Conservation (phyloP, 2,888 invertebrate species). For the Anthoptus insignis region DNA sequence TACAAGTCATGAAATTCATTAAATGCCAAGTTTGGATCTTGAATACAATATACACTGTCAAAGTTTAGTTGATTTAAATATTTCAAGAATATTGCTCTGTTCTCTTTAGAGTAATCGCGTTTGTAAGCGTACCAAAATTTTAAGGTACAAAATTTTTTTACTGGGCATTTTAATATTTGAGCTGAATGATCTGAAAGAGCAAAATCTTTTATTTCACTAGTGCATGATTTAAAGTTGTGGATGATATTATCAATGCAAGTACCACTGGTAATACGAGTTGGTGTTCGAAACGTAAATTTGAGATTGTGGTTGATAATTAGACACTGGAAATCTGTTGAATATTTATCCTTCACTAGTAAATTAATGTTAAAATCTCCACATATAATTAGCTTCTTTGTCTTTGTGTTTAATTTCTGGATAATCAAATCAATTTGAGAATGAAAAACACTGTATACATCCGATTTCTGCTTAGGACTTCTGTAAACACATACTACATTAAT, state of each 20-base stretch:
- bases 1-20: slow-evolving; percentile 22
- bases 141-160: not conserved
- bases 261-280: not conserved
- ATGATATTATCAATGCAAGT: slow-evolving; percentile 9
- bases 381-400: slow-evolving; percentile 2
- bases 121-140: slow-evolving; percentile 1
- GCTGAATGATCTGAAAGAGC: slow-evolving; percentile 6
- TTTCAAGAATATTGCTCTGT: not conserved
- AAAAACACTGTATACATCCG: not conserved
- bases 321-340: not conserved
- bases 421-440: not conserved
- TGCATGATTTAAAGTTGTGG: not conserved
- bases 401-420: not conserved
- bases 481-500: not conserved
- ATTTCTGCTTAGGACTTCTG: not conserved
- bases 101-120: slow-evolving; percentile 4
- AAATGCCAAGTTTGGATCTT: slow-evolving; percentile 23
- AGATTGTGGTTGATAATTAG: not conserved
- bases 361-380: not conserved
- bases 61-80: slow-evolving; percentile 20
- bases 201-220: not conserved
- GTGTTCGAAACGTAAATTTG: slow-evolving; percentile 1
- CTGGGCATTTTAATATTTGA: slow-evolving; percentile 13
- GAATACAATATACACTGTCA: not conserved
- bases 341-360: slow-evolving; percentile 6